Percentiles rank a stretch among this genome's conserved stretches.
These are phyloP conservation scores for Anarsia innoxiella DNA, from an alignment of 2,888 invertebrate genomes.

Conservation along the genomic window DNA sequence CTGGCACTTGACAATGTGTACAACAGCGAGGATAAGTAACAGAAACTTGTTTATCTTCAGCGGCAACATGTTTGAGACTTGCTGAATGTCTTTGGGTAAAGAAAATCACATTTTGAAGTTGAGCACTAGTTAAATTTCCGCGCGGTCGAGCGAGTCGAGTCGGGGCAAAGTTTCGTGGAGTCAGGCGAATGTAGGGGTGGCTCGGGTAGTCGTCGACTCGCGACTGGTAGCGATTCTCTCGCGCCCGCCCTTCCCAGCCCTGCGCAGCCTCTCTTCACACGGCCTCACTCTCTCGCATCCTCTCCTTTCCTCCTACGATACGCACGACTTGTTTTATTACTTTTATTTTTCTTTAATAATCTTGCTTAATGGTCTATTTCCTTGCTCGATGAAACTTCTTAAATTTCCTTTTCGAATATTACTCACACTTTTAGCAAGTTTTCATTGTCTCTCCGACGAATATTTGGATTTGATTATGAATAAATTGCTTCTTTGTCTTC, in stretches of 20 bases:
- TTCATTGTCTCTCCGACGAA: conserved; percentile 17
- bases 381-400: conserved; percentile 52
- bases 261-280: conserved; percentile 34
- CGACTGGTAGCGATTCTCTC: conserved; percentile 38
- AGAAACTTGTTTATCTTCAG: conserved; percentile 33
- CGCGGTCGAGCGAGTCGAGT: conserved; percentile 21
- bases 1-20: conserved; percentile 30
- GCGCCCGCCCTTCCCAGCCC: conserved; percentile 39
- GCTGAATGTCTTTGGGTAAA: conserved; percentile 3
- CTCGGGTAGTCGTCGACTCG: conserved; percentile 32
- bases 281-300: conserved; percentile 21
- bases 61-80: conserved; percentile 28
- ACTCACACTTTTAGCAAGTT: conserved; percentile 36
- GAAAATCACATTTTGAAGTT: conserved; percentile 31
- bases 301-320: conserved; percentile 45
- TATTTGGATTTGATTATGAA: conserved; percentile 20
- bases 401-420: conserved; percentile 44
- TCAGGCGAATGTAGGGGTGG: conserved; percentile 19
- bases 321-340: conserved; percentile 65
- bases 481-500: not conserved
- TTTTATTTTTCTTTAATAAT: conserved; percentile 71
- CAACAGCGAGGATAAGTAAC: conserved; percentile 34
- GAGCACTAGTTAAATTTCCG: conserved; percentile 22
- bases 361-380: conserved; percentile 63
- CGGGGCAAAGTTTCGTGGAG: conserved; percentile 23